phyloP scores from a whole-genome alignment of 64 coral and sea anemone species.

The Porites australiensis region DNA sequence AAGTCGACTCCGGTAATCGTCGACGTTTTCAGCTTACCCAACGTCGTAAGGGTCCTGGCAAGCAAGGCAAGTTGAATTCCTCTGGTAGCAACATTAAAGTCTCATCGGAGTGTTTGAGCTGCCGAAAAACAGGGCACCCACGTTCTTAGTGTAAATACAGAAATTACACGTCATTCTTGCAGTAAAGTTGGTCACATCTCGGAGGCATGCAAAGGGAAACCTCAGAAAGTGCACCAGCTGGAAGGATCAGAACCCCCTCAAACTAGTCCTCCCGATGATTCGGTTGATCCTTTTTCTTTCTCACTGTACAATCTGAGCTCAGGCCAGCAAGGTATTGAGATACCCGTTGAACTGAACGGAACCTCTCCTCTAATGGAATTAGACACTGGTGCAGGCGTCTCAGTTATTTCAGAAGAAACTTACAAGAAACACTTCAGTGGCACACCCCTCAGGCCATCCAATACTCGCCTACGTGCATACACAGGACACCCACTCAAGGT shows the following conservation, averaged over 20 bases:
- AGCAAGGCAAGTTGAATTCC: not conserved
- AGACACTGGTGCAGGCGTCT: no score
- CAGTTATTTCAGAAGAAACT: no score
- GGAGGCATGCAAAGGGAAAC: conserved; percentile 16
- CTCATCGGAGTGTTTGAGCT: conserved; percentile 22
- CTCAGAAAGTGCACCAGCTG: conserved; percentile 14
- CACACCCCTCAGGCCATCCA: no score
- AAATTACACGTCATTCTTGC: conserved; percentile 65
- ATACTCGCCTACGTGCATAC: no score
- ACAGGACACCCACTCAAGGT: no score
- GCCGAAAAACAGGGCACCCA: conserved; percentile 41
- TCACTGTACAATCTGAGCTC: not conserved
- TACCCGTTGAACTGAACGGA: no score
- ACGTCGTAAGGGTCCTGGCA: not conserved
- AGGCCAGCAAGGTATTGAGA: no score
- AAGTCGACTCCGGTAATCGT: not conserved
- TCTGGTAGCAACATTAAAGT: not conserved
- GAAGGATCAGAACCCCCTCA: no score
- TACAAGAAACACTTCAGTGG: no score
- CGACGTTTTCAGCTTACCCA: not conserved
- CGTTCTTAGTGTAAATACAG: conserved; percentile 43
- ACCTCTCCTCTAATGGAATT: no score
- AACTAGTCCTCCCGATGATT: no score
- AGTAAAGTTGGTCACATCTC: conserved; percentile 51
- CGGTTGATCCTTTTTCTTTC: no score